Evolutionary conservation across 2,113 vertebrate species (phyloP), one percentile per base, ranked within the genome.

Genomic region (Plectropomus leopardus): DNA sequence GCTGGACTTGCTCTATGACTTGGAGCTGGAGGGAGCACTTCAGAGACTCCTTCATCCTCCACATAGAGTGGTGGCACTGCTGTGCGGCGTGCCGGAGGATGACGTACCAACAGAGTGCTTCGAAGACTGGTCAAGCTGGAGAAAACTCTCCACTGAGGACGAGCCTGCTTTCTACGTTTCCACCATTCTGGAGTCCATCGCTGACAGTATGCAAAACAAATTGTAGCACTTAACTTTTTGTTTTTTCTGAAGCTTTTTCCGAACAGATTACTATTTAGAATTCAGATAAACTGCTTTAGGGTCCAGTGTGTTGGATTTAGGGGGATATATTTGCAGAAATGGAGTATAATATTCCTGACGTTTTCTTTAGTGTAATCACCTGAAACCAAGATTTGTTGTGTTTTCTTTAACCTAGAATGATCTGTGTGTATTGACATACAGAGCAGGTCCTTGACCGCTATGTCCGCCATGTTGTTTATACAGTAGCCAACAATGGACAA

Each of bases 111-210:
- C 2, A 0, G 78, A 76, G 10, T 60, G 2, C 57, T 94, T 95
- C 34, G 40, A 80, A 66, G 79, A 92, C 74, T 96, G 95, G 94
- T 36, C 81, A 0, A 57, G 15, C 30, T 96, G 95, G 95, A 94
- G 83, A 42, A 95, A 95, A 66, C 68, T 96, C 5, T 72, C 78
- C n/a, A 45, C 92, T 4, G 93, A 94, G 0, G 94, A 96, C 4
- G 95, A 95, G 1, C 93, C 94, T 6, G 24, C 58, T 3, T 34
- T 92, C 26, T 96, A 96, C 55, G 10, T 95, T 40, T 79, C 88
- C 15, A 93, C 93, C 66, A 82, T 95, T 73, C 50, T 89, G 60
- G 89, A 93, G 15, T 80, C 90, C 34, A 65, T 95, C 15, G 9
- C 72, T 68, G 82, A 92, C 55, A 86, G 95, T 96, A 94, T 1